Percentiles rank a stretch among this genome's conserved stretches.
These are phyloP conservation scores for Phenacoccus solenopsis DNA, from an alignment of 1,140 invertebrate species.

Conservation along the genomic window DNA sequence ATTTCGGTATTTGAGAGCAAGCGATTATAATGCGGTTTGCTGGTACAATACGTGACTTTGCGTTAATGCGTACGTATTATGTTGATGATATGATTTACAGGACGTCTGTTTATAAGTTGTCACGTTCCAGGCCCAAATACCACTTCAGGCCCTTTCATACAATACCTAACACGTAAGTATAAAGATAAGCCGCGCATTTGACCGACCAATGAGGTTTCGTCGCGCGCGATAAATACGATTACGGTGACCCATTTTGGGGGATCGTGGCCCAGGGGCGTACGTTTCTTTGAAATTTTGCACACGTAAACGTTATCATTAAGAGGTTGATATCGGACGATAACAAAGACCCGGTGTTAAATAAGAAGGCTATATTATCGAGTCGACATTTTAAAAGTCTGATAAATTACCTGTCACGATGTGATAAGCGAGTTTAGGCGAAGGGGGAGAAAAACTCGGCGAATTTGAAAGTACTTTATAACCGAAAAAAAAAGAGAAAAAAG, in stretches of 20 bases:
- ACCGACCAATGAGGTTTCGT: no score
- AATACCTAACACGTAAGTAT: slow-evolving; percentile 36
- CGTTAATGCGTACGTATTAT: neutral
- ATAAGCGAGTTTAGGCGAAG: neutral
- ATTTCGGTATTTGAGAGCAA: neutral
- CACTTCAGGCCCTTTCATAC: slow-evolving; percentile 35
- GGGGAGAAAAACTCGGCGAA: neutral
- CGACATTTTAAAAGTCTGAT: neutral
- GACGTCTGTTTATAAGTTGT: slow-evolving; percentile 13
- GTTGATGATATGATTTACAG: slow-evolving; percentile 6
- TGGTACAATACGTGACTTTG: neutral
- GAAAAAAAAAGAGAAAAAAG: no score
- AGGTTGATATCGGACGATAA: no score
- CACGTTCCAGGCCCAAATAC: slow-evolving; percentile 33
- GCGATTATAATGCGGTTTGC: neutral
- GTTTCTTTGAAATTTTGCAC: no score
- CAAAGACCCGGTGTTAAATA: no score
- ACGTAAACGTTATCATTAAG: no score
- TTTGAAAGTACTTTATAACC: no score
- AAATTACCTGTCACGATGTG: neutral
- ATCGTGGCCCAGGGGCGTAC: no score
- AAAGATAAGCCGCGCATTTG: no score
- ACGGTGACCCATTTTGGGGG: no score
- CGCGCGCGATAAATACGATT: slow-evolving; percentile 11
- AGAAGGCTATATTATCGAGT: neutral